Percentiles rank a stretch among this genome's conserved stretches.
Conservation (phyloP, 2,113 vertebrate genomes). For the Anas platyrhynchos region DNA sequence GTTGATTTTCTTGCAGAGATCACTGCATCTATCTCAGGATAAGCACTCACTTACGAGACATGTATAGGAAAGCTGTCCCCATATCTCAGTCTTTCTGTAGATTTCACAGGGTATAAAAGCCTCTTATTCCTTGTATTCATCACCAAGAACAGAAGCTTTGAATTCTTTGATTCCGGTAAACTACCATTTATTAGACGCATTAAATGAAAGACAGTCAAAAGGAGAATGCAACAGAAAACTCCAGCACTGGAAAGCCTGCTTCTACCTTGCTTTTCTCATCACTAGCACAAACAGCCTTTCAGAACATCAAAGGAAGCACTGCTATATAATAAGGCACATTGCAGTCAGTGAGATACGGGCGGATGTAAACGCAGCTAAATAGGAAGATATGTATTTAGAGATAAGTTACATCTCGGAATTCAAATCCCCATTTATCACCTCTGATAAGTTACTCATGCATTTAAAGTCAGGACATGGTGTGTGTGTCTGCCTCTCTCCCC, state of each 20-base stretch:
- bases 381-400: constrained; percentile 47
- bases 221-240: constrained; percentile 1
- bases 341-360: background rate
- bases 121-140: constrained; percentile 54
- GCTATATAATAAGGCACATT: background rate
- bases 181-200: constrained; percentile 41
- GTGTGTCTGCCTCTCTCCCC: background rate
- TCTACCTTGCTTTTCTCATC: constrained; percentile 1
- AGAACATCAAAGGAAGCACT: constrained; percentile 29
- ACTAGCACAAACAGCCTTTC: background rate
- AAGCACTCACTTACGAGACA: background rate
- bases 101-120: background rate
- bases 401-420: constrained; percentile 30
- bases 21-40: constrained; percentile 16
- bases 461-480: background rate
- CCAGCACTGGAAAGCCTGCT: background rate
- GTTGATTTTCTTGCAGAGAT: constrained; percentile 28
- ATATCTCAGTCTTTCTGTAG: constrained; percentile 9
- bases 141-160: constrained; percentile 39
- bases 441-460: background rate
- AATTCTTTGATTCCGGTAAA: constrained; percentile 57
- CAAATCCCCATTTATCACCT: constrained; percentile 4
- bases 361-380: constrained; percentile 19
- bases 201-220: constrained; percentile 22
- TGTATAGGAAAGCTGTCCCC: constrained; percentile 35